A percentile compares a stretch with the other conserved stretches of the same genome.
Conservation (phyloP, 2,797 vertebrate species). For the Masticophis lateralis region DNA sequence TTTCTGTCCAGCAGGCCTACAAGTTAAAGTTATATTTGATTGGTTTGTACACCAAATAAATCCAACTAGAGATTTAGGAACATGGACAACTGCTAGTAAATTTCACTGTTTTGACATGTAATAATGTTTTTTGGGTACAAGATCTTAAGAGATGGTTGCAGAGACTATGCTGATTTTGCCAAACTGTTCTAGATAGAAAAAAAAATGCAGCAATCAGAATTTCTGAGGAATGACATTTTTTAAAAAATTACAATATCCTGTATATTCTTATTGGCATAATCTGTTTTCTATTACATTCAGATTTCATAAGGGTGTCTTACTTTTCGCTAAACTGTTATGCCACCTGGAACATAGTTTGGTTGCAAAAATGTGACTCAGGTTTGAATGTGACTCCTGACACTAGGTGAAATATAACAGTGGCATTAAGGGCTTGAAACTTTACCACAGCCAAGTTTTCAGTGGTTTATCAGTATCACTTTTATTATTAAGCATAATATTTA, state of each 20-base stretch:
- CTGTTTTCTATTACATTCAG: neutral
- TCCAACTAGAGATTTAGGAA: neutral
- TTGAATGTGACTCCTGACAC: neutral
- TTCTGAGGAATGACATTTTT: neutral
- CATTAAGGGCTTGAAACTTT: neutral
- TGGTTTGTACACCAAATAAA: neutral
- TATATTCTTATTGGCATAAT: neutral
- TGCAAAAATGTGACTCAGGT: accelerated
- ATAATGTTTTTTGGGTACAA: neutral
- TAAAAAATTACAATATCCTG: neutral
- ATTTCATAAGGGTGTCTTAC: neutral
- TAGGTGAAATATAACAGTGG: neutral
- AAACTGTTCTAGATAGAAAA: neutral
- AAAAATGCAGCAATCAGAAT: neutral
- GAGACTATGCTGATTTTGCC: neutral
- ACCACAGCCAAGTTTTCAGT: neutral
- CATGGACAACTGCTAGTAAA: neutral
- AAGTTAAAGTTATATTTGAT: neutral
- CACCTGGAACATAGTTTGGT: neutral
- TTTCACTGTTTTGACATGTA: neutral
- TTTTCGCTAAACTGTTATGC: neutral
- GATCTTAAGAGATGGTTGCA: neutral
- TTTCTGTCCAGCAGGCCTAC: neutral
- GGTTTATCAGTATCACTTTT: slow-evolving; percentile 14
- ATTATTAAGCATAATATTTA: slow-evolving; percentile 13